Conservation (phyloP, 2,797 vertebrate genomes). For the Melanogrammus aeglefinus region DNA sequence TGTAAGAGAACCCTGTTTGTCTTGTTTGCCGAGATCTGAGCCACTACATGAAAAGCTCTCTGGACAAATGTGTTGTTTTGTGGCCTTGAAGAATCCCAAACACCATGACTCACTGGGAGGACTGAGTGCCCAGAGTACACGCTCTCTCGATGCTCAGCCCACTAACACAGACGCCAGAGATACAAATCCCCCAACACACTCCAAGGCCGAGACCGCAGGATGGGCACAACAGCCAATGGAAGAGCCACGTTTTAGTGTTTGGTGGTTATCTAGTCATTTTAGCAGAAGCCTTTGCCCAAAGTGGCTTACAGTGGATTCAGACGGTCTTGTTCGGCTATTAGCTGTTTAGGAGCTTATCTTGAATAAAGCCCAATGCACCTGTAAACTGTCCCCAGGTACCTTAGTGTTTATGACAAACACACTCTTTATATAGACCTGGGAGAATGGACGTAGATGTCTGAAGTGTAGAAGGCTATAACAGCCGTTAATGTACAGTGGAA, state of each 20-base stretch:
- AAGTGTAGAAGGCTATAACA: background rate
- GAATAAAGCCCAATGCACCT: background rate
- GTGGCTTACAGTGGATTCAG: background rate
- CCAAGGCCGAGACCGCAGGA: background rate
- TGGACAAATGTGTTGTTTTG: constrained; percentile 13
- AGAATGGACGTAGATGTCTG: background rate
- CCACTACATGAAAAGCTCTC: constrained; percentile 8
- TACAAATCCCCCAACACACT: background rate
- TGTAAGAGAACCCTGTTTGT: background rate
- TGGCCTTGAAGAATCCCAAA: constrained; percentile 7
- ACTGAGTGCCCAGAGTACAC: background rate
- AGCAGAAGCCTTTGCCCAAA: background rate
- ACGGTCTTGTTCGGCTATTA: background rate
- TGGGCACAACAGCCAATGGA: background rate
- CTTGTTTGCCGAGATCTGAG: background rate
- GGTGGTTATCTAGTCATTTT: background rate
- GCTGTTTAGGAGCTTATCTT: background rate
- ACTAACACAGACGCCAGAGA: background rate
- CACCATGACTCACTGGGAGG: constrained; percentile 9
- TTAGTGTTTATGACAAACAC: background rate
- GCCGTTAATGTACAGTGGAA: background rate
- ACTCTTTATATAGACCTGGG: background rate
- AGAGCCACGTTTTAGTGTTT: background rate
- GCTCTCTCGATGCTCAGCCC: background rate
- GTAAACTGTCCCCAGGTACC: background rate